Evolutionary conservation across 2,797 vertebrate genomes (phyloP).

Genomic region (Echiichthys vipera): DNA sequence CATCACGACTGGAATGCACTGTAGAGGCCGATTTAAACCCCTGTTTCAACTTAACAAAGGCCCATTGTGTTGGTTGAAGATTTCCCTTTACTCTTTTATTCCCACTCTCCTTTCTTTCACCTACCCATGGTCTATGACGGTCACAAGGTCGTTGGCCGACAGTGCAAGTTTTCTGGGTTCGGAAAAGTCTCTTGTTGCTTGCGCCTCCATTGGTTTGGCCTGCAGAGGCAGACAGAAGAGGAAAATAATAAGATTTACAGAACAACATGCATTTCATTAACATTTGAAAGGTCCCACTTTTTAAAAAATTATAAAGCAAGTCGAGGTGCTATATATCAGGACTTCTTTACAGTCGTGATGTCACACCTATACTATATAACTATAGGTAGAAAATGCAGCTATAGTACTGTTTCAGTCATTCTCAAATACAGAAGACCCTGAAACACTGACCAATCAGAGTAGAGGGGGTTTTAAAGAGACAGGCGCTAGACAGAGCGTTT

Average conservation of each 20-base stretch:
- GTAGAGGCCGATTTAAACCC: conserved; percentile 25
- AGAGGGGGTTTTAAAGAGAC: no score
- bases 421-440: no score
- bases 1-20: conserved; percentile 32
- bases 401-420: no score
- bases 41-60: conserved; percentile 51
- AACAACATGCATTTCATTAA: background rate
- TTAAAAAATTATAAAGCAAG: no score
- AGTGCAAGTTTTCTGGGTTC: conserved; percentile 88
- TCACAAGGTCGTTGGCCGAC: conserved; percentile 84
- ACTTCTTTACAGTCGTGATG: no score
- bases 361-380: no score
- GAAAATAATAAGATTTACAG: background rate
- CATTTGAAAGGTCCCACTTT: no score
- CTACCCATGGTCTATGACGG: conserved; percentile 90
- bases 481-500: no score
- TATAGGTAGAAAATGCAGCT: no score
- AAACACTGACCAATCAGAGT: no score
- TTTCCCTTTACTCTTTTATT: conserved; percentile 34
- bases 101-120: conserved; percentile 43
- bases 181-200: conserved; percentile 81
- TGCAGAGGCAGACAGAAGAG: conserved; percentile 48
- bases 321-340: no score
- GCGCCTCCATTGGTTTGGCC: conserved; percentile 87
- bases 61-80: conserved; percentile 18